phyloP scores from a whole-genome alignment of 2,113 vertebrate species.

The Malurus cyaneus region DNA sequence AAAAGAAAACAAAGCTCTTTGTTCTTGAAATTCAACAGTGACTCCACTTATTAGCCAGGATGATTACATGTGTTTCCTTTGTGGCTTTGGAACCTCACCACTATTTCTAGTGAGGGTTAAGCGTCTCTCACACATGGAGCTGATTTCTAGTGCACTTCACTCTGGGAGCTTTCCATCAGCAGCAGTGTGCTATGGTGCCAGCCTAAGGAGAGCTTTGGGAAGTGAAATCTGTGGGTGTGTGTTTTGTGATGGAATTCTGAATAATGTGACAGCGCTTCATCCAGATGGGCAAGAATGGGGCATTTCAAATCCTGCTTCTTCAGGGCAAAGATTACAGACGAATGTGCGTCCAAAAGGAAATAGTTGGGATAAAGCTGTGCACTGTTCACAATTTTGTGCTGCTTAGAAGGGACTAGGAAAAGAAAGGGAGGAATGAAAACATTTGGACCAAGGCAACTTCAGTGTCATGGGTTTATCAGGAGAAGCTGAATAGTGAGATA shows the following conservation, averaged over 20 bases:
- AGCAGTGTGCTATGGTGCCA: neutral
- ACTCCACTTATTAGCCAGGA: neutral
- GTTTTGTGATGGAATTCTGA: neutral
- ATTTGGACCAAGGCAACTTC: neutral
- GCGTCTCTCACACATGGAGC: neutral
- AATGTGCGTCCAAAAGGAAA: neutral
- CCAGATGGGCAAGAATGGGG: neutral
- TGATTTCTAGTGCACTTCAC: neutral
- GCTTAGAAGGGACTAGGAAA: neutral
- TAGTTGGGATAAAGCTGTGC: neutral
- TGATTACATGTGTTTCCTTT: neutral
- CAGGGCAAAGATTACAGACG: neutral
- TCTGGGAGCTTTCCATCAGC: neutral
- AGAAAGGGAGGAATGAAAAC: neutral
- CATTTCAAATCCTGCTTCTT: neutral
- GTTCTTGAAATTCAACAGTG: neutral
- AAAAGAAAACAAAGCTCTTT: neutral
- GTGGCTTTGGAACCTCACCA: neutral
- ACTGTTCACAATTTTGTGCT: neutral
- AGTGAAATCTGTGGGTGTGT: neutral
- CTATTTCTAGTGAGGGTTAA: neutral
- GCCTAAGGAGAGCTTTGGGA: neutral
- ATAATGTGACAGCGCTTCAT: neutral
- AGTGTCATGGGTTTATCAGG: neutral
- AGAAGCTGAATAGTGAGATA: neutral